Percentiles rank a stretch among this genome's conserved stretches.
Evolutionary conservation across 2,888 invertebrate genomes (phyloP).

Genomic region (Caenorhabditis becei): DNA sequence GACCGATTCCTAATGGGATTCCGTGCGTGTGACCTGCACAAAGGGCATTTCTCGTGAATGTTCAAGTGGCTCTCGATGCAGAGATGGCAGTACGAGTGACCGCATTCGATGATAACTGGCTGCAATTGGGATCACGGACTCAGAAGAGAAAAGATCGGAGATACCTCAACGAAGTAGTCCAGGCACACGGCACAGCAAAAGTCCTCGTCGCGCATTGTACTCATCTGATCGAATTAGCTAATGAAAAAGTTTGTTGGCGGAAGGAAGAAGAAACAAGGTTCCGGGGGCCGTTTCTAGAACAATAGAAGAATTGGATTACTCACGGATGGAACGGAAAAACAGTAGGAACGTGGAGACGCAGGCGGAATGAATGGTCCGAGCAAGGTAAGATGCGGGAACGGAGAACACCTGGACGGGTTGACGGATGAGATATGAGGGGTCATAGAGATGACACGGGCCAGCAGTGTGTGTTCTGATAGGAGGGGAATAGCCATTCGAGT

Average conservation of each 20-base stretch:
- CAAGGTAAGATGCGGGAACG: neutral
- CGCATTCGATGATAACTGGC: constrained; percentile 52
- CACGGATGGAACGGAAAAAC: neutral
- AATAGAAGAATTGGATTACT: constrained; percentile 26
- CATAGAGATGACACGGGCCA: constrained; percentile 12
- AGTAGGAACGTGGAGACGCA: constrained; percentile 6
- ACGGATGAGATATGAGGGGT: constrained; percentile 1
- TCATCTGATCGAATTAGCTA: constrained; percentile 47
- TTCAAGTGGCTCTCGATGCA: constrained; percentile 58
- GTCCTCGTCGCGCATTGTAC: constrained; percentile 53
- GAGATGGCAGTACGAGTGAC: constrained; percentile 53
- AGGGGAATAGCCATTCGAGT: neutral
- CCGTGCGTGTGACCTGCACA: constrained; percentile 36
- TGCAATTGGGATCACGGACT: constrained; percentile 20
- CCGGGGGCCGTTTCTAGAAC: constrained; percentile 32
- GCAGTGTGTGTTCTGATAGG: constrained; percentile 26
- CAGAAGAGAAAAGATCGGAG: neutral
- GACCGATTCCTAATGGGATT: constrained; percentile 44
- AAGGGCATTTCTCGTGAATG: constrained; percentile 47
- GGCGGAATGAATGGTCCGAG: neutral
- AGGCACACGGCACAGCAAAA: constrained; percentile 61
- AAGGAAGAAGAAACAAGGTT: neutral
- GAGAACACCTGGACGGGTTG: constrained; percentile 31
- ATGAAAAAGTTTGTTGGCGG: constrained; percentile 9
- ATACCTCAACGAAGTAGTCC: constrained; percentile 57